Evolutionary conservation across 1,140 invertebrate species (phyloP), one percentile per base, ranked within the genome.

Genomic region (Scaptomyza hsui): DNA sequence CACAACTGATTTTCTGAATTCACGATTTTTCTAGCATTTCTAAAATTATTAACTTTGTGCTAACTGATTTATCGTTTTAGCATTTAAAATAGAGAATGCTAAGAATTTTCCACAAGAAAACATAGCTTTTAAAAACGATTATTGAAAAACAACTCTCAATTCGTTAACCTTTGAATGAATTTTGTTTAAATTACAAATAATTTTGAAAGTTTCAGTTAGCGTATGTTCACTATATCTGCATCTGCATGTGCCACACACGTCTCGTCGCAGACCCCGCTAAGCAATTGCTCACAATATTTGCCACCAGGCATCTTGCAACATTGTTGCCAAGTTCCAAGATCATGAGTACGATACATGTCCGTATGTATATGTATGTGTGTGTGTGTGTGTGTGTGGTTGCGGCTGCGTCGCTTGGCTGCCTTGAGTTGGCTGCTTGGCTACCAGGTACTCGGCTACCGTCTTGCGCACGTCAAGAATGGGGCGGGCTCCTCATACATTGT

Each of bases 241-340:
- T 13, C 24, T 45, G 10, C 47, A 42, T 15, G n/a, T 26, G 19
- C 19, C 47, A 12, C 55, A 15, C 15, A 12, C 7, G 12, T 32
- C 5, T 15, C 44, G 6, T 10, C 12, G 16, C 26, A 32, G 16
- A 4, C 15, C 29, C 59, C n/a, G 59, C 53, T 67, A 55, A 64
- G 68, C 75, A 79, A 85, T 85, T 73, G 72, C 72, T 49, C 59
- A 79, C 80, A 53, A 71, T 71, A 75, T 75, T 64, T 72, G 72
- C 80, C 59, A 48, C 72, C 45, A 65, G 76, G 68, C 63, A 47
- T 26, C 67, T 56, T 74, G 81, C 81, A 85, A 85, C 81, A 81
- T 71, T 81, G 81, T 85, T 86, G 81, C 81, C 64, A 86, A 72
- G 80, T 75, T 53, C 16, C 51, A 61, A 67, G 78, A 77, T 82